Percentiles rank a stretch among this genome's conserved stretches.
These are phyloP conservation scores for Oxyruncus cristatus DNA, from an alignment of 2,113 vertebrate species.

Conservation along the genomic window DNA sequence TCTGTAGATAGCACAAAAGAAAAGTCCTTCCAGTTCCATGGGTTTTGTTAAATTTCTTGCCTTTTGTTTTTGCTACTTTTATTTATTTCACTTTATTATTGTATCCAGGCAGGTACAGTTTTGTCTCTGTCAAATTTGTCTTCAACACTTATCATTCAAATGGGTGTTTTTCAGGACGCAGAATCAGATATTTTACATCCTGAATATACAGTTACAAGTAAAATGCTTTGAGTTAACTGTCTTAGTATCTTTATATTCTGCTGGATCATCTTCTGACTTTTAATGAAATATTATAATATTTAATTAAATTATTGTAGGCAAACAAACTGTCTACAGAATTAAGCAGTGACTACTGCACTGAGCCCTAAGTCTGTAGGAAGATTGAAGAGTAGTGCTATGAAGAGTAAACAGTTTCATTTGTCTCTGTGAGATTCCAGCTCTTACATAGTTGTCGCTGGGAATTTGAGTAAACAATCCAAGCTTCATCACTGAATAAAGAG, in stretches of 20 bases:
- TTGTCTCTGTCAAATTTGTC: not conserved
- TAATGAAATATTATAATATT: not conserved
- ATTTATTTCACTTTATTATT: not conserved
- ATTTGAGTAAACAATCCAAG: not conserved
- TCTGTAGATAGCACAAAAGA: not conserved
- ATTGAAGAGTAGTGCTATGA: not conserved
- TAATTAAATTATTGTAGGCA: not conserved
- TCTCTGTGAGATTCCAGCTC: not conserved
- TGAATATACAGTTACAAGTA: not conserved
- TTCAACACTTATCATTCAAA: not conserved
- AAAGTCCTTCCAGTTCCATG: not conserved
- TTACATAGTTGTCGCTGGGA: not conserved
- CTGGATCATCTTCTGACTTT: not conserved
- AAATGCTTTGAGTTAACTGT: not conserved
- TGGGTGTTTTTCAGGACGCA: not conserved
- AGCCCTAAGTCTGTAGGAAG: not conserved
- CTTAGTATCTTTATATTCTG: not conserved
- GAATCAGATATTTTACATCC: not conserved
- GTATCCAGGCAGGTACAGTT: not conserved
- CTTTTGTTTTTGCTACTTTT: not conserved
- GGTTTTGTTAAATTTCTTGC: not conserved
- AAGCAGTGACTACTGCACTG: not conserved
- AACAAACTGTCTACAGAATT: not conserved
- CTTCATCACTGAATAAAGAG: not conserved
- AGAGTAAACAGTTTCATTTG: not conserved